These are phyloP conservation scores for Prionace glauca DNA, from an alignment of 2,797 vertebrate species.

Conservation along the genomic window DNA sequence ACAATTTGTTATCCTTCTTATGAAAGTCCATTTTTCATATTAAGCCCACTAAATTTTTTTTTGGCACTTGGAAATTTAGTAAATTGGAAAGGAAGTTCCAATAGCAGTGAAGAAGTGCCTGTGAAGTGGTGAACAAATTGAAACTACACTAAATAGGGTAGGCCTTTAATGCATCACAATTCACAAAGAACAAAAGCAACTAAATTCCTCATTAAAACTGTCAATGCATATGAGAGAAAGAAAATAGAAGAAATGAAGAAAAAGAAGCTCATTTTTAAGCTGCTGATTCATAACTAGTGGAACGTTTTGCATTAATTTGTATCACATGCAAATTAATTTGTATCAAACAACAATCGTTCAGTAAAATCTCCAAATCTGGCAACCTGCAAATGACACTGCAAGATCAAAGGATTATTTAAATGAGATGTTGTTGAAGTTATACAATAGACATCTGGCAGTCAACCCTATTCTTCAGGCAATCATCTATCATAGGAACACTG, in stretches of 20 bases:
- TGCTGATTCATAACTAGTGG: neutral
- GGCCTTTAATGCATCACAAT: neutral
- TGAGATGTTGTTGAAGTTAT: neutral
- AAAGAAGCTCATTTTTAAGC: neutral
- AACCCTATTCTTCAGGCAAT: too few species aligned
- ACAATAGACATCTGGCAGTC: neutral
- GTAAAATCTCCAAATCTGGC: neutral
- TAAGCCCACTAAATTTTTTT: neutral
- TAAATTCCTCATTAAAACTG: neutral
- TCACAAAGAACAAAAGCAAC: neutral
- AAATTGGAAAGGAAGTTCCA: neutral
- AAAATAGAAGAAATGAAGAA: neutral
- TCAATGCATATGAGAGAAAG: neutral
- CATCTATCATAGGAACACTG: constrained; percentile 5
- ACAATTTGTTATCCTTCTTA: neutral
- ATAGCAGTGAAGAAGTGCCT: neutral
- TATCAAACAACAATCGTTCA: neutral
- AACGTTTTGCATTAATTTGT: neutral
- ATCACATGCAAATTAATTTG: neutral
- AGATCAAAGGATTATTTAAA: neutral
- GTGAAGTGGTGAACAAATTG: neutral
- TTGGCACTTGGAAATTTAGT: neutral
- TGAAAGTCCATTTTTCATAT: neutral
- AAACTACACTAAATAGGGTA: too few species aligned
- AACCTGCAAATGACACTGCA: neutral